Conservation (phyloP, 2,888 invertebrate genomes). For the Tipula lateralis region DNA sequence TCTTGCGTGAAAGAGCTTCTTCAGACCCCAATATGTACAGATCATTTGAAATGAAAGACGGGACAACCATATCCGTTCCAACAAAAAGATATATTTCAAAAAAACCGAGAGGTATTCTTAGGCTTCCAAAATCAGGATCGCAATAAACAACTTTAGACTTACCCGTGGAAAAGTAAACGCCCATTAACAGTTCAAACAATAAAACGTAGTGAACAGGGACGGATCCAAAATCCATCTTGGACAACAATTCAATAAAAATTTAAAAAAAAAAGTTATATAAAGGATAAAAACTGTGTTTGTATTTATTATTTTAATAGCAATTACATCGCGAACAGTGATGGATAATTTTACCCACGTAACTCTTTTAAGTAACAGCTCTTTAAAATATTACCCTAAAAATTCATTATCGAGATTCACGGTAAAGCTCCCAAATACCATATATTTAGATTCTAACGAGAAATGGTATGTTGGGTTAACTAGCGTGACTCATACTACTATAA, state of each 20-base stretch:
- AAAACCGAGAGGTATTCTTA: background rate
- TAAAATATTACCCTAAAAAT: background rate
- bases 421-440: background rate
- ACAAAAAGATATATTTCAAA: background rate
- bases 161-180: background rate
- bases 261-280: background rate
- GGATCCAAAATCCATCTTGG: no score
- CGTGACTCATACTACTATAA: background rate
- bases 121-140: background rate
- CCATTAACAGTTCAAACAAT: background rate
- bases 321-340: background rate
- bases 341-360: background rate
- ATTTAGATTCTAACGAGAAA: background rate
- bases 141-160: background rate
- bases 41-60: background rate
- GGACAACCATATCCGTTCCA: background rate
- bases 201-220: background rate
- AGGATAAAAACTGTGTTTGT: background rate
- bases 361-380: no score
- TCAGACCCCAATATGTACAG: background rate
- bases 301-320: background rate
- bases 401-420: background rate
- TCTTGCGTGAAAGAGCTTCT: background rate
- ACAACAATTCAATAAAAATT: background rate
- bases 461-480: background rate